Conservation (phyloP, 2,113 vertebrate genomes). For the Bagarius yarrelli region DNA sequence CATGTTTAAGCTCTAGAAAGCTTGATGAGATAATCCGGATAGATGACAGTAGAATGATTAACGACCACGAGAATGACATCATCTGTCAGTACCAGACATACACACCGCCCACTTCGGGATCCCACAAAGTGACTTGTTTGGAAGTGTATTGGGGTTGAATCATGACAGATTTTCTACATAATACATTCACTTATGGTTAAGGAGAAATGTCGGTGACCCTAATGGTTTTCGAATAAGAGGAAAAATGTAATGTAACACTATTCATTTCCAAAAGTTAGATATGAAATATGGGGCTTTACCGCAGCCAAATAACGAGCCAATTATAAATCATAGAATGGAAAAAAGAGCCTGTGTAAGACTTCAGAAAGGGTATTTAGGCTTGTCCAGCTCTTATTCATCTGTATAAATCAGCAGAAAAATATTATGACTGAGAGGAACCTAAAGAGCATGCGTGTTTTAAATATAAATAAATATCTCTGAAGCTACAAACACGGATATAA, state of each 20-base stretch:
- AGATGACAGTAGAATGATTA: constrained; percentile 19
- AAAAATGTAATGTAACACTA: too few species aligned
- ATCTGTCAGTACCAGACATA: constrained; percentile 19
- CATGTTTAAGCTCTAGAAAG: constrained; percentile 16
- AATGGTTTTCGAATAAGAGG: not conserved
- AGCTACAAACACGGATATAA: too few species aligned
- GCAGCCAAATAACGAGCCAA: not conserved
- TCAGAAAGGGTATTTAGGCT: not conserved
- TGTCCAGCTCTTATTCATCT: not conserved
- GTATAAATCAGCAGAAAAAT: not conserved
- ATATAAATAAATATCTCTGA: not conserved
- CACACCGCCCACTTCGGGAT: not conserved
- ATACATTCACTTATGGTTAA: not conserved
- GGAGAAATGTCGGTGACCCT: not conserved
- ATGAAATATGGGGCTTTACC: not conserved
- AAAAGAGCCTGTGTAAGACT: not conserved
- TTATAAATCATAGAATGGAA: not conserved
- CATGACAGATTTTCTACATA: not conserved
- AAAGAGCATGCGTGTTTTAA: not conserved
- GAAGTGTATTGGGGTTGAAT: not conserved
- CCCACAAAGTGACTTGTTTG: not conserved
- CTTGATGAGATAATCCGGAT: constrained; percentile 28
- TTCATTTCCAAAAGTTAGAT: not conserved
- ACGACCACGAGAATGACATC: not conserved
- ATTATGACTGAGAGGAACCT: not conserved